Evolutionary conservation across 2,797 vertebrate species (phyloP).

Genomic region (Peromyscus aztecus): DNA sequence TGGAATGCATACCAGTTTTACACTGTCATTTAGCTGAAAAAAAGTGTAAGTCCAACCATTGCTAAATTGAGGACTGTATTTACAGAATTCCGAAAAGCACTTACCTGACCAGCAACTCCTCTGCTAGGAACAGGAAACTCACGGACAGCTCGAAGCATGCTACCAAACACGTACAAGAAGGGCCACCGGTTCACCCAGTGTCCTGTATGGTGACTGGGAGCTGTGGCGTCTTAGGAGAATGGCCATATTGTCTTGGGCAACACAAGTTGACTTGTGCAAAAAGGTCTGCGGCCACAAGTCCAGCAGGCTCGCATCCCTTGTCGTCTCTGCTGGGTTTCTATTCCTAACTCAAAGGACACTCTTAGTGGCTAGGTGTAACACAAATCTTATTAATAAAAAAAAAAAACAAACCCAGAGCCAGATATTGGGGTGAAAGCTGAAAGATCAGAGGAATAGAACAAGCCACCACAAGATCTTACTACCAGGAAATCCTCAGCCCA

Average conservation of each 20-base stretch:
- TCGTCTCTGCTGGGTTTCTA: no score
- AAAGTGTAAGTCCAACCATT: not conserved
- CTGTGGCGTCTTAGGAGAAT: not conserved
- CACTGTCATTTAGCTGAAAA: not conserved
- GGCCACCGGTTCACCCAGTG: not conserved
- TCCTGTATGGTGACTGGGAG: not conserved
- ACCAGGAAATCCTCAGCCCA: no score
- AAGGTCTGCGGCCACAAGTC: not conserved
- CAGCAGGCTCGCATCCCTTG: rapidly evolving
- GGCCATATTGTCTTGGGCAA: not conserved
- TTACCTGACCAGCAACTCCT: not conserved
- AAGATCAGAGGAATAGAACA: no score
- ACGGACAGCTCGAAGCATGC: not conserved
- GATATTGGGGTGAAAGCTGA: no score
- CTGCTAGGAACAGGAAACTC: not conserved
- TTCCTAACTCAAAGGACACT: not conserved
- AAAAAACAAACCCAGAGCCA: no score
- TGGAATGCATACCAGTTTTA: not conserved
- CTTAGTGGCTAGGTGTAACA: no score
- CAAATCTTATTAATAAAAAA: no score
- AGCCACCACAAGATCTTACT: no score
- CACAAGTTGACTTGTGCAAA: not conserved
- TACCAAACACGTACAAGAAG: rapidly evolving
- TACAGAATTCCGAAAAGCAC: not conserved
- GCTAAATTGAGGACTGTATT: not conserved